Percentiles rank a stretch among this genome's conserved stretches.
Conservation (phyloP, 2,113 vertebrate genomes). For the Poecilia latipinna region DNA sequence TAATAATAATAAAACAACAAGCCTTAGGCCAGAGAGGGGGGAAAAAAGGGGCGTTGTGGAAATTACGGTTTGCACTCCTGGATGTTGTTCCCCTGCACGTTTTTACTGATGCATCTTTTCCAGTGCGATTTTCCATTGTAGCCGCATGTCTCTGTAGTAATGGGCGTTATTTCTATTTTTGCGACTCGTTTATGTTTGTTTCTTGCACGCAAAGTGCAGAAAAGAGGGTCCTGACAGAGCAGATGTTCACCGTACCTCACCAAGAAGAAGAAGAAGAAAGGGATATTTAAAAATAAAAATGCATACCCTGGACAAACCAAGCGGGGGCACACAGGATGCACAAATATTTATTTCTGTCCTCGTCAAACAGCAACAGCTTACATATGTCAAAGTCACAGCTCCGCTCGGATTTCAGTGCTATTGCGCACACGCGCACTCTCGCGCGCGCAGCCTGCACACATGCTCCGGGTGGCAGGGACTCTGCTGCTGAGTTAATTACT, state of each 20-base stretch:
- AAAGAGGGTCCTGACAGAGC: constrained; percentile 18
- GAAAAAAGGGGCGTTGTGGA: constrained; percentile 59
- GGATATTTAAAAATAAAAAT: background rate
- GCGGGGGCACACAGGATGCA: constrained; percentile 16
- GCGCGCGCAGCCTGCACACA: constrained; percentile 30
- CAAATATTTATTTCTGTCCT: constrained; percentile 19
- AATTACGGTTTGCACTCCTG: constrained; percentile 41
- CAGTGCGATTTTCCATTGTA: background rate
- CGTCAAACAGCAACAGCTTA: constrained; percentile 49
- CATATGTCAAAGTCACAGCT: constrained; percentile 43
- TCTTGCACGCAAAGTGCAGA: constrained; percentile 45
- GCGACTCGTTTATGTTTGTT: background rate
- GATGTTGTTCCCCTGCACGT: constrained; percentile 21
- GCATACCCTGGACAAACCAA: constrained; percentile 15
- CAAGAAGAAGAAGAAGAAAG: constrained; percentile 24
- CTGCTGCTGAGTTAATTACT: constrained; percentile 73
- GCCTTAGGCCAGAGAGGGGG: constrained; percentile 65
- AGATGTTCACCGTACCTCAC: constrained; percentile 47
- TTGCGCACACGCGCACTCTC: background rate
- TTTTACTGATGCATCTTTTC: background rate
- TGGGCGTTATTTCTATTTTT: background rate
- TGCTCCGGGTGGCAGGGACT: constrained; percentile 43
- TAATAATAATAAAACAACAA: background rate
- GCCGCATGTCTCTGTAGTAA: background rate
- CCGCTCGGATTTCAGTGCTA: background rate